phyloP scores from a whole-genome alignment of 2,797 vertebrate genomes.

The Centroberyx gerrardi region DNA sequence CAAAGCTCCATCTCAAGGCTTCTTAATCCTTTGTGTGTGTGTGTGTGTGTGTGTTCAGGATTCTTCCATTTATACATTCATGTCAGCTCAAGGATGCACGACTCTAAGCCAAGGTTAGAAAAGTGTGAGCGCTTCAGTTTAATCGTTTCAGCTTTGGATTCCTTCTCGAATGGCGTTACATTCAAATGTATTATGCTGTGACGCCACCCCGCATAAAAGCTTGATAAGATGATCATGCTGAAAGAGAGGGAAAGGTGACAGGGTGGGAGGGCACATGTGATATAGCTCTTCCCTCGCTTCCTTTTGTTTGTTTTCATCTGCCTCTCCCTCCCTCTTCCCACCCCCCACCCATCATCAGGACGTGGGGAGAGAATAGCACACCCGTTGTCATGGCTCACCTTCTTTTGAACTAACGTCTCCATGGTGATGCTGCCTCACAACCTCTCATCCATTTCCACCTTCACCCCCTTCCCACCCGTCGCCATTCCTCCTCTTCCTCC shows the following conservation, averaged over 20 bases:
- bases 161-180: not conserved
- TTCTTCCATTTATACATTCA: constrained; percentile 26
- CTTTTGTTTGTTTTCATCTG: constrained; percentile 45
- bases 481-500: constrained; percentile 31
- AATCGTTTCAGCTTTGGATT: constrained; percentile 7
- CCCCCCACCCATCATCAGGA: constrained; percentile 41
- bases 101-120: constrained; percentile 38
- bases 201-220: not conserved
- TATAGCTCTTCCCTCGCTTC: not conserved
- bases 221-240: not conserved
- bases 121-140: constrained; percentile 14
- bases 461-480: constrained; percentile 51
- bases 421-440: constrained; percentile 75
- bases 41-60: constrained; percentile 13
- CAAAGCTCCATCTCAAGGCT: not conserved
- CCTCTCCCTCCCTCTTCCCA: not conserved
- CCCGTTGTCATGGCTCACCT: constrained; percentile 78
- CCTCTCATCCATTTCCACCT: constrained; percentile 61
- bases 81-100: constrained; percentile 47
- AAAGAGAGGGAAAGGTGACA: not conserved
- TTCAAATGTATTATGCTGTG: constrained; percentile 13
- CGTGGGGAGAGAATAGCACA: constrained; percentile 44
- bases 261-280: not conserved
- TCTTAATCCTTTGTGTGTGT: constrained; percentile 15
- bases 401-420: constrained; percentile 73